A percentile compares a stretch with the other conserved stretches of the same genome.
Evolutionary conservation across 37 sponge, comb jelly and placozoan genomes (phyloP).

Genomic region (Tethya wilhelma): DNA sequence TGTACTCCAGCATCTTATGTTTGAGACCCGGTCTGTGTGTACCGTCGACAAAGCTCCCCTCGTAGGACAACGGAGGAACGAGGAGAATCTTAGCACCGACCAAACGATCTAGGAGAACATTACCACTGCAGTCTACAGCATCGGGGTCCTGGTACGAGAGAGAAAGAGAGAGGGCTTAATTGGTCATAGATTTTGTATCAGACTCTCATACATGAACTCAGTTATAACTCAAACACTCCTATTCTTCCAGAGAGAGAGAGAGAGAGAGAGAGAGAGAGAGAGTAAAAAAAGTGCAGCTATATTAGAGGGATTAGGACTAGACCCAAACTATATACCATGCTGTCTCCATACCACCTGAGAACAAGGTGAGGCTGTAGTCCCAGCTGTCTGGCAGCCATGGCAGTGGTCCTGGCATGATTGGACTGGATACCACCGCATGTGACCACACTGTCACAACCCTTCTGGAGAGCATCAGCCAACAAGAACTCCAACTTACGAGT

Average conservation of each 20-base stretch:
- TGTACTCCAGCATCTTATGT: conserved; percentile 47
- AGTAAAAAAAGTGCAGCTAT: not conserved
- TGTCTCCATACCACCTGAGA: conserved; percentile 47
- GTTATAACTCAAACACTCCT: not conserved
- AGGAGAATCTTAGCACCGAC: conserved; percentile 71
- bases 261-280: not conserved
- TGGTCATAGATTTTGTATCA: not conserved
- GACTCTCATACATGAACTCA: too few relatives aligned
- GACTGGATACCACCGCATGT: conserved; percentile 85
- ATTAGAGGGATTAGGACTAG: not conserved
- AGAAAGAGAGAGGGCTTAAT: not conserved
- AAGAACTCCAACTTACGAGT: conserved; percentile 85
- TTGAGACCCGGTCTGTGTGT: conserved; percentile 28
- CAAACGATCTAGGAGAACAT: conserved; percentile 74
- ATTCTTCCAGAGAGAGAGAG: too few relatives aligned
- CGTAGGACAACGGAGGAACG: conserved; percentile 34
- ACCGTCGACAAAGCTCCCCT: conserved; percentile 13
- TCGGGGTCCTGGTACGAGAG: conserved; percentile 39
- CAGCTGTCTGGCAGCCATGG: conserved; percentile 79
- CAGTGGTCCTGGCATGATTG: conserved; percentile 81
- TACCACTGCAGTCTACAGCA: conserved; percentile 65
- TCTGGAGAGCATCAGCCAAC: conserved; percentile 75
- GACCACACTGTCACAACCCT: conserved; percentile 64
- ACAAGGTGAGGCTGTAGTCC: conserved; percentile 82
- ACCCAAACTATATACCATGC: not conserved